Conservation (phyloP, 2,797 vertebrate species). For the Eulemur albifrons region DNA sequence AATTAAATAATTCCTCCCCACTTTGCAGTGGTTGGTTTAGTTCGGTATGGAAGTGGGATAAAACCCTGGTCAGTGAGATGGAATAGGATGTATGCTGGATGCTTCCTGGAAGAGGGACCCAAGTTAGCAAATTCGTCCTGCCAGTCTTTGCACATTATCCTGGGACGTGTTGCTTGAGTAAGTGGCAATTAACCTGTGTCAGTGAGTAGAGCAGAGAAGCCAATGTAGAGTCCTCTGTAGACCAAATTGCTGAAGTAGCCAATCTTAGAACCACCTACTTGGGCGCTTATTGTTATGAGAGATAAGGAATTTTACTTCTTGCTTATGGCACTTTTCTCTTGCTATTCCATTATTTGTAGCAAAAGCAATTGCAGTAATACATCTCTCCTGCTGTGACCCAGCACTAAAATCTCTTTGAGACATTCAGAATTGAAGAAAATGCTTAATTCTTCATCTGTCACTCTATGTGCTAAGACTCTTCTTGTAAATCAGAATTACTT, state of each 20-base stretch:
- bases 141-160: neutral
- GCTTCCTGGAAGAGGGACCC: neutral
- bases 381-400: neutral
- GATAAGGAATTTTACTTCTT: neutral
- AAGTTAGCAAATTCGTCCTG: neutral
- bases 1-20: neutral
- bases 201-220: neutral
- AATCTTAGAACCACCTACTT: neutral
- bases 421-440: constrained; percentile 28
- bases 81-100: neutral
- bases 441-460: neutral
- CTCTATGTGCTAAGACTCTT: neutral
- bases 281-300: neutral
- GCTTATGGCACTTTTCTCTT: neutral
- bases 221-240: neutral
- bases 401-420: neutral
- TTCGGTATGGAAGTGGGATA: neutral
- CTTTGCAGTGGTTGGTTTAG: neutral
- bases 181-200: neutral
- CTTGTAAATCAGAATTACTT: constrained; percentile 23
- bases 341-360: neutral
- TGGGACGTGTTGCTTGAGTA: neutral
- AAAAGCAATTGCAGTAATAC: neutral
- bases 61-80: neutral
- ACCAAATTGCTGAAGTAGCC: neutral